Evolutionary conservation across 2,797 vertebrate genomes (phyloP).

Genomic region (Nyctalus aviator): DNA sequence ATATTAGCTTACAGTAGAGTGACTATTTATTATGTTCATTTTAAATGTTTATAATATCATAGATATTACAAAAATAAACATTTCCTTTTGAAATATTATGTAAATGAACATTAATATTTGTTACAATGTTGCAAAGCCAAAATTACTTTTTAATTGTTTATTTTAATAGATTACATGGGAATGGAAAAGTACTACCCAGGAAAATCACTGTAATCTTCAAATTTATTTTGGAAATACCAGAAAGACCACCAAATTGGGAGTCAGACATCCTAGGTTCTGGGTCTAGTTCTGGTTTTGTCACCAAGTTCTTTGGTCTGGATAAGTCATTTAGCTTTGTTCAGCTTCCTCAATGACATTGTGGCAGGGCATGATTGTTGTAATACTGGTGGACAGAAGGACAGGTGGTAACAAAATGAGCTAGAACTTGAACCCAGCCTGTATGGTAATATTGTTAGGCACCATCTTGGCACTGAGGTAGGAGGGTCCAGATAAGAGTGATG

Average conservation of each 20-base stretch:
- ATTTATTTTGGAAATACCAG: not conserved
- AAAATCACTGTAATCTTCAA: not conserved
- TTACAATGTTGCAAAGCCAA: conserved; percentile 69
- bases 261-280: not conserved
- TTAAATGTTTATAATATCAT: conserved; percentile 77
- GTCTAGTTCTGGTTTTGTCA: not conserved
- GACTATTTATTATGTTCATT: conserved; percentile 76
- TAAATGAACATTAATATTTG: conserved; percentile 73
- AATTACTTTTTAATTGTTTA: conserved; percentile 80
- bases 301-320: not conserved
- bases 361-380: not conserved
- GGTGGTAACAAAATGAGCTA: not conserved
- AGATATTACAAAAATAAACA: conserved; percentile 79
- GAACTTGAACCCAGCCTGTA: not conserved
- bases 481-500: not conserved
- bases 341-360: not conserved
- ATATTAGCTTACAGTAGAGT: conserved; percentile 82
- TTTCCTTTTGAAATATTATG: conserved; percentile 70
- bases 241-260: conserved; percentile 8
- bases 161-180: conserved; percentile 51
- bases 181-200: not conserved
- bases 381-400: not conserved
- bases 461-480: not conserved
- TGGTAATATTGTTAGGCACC: not conserved
- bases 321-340: not conserved